A percentile compares a stretch with the other conserved stretches of the same genome.
phyloP scores from a whole-genome alignment of 2,888 invertebrate species.

The Tetramorium bicarinatum region DNA sequence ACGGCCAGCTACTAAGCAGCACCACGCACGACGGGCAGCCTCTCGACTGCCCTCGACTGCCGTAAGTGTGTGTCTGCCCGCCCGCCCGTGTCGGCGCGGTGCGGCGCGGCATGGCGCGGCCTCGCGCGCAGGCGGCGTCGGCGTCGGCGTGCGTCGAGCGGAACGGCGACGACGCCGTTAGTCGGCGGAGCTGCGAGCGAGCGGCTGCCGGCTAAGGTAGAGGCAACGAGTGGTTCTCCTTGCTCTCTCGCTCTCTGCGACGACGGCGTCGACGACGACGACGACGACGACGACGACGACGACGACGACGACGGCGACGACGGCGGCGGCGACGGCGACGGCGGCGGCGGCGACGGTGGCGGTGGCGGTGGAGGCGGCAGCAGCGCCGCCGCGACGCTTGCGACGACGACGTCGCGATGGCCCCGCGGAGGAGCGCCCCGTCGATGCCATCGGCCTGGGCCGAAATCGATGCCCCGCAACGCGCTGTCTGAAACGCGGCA shows the following conservation, averaged over 20 bases:
- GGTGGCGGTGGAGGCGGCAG: conserved; percentile 43
- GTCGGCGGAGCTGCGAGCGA: conserved; percentile 55
- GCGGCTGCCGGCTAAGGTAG: conserved; percentile 30
- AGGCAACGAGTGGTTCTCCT: conserved; percentile 40
- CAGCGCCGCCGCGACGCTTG: conserved; percentile 71
- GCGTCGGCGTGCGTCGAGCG: conserved; percentile 56
- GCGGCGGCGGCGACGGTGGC: conserved; percentile 67
- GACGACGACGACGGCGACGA: conserved; percentile 52
- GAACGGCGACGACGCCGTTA: conserved; percentile 59
- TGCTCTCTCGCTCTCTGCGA: conserved; percentile 39
- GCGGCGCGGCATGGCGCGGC: conserved; percentile 44
- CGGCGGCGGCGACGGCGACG: conserved; percentile 53
- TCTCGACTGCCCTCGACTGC: conserved; percentile 52
- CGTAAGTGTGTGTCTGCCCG: conserved; percentile 48
- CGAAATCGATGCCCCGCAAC: conserved; percentile 83
- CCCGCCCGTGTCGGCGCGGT: conserved; percentile 41
- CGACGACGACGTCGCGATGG: conserved; percentile 68
- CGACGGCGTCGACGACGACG: conserved; percentile 55
- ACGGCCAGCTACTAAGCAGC: conserved; percentile 53
- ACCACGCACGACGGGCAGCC: conserved; percentile 53
- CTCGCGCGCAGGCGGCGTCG: conserved; percentile 57
- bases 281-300: conserved; percentile 69
- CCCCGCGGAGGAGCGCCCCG: conserved; percentile 71
- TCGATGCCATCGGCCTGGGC: conserved; percentile 83
- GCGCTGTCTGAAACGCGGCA: conserved; percentile 72